phyloP scores from a whole-genome alignment of 2,888 invertebrate genomes.

The Philereme vetulata region DNA sequence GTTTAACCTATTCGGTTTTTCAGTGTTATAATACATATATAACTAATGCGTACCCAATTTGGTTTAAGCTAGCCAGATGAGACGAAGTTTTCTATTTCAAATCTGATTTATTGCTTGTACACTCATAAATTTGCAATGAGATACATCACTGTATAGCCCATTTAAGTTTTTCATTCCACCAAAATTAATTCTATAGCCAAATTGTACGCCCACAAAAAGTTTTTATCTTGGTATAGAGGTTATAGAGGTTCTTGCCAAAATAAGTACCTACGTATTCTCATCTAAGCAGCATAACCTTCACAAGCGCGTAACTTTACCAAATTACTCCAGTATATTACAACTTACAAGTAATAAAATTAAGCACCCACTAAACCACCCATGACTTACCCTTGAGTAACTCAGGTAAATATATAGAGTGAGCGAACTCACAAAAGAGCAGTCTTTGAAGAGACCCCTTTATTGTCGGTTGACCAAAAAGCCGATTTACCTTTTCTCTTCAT shows the following conservation, averaged over 20 bases:
- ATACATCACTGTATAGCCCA: neutral
- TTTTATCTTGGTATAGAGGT: slow-evolving; percentile 21
- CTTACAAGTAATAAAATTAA: too few species aligned
- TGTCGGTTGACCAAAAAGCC: slow-evolving; percentile 9
- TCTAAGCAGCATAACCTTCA: too few species aligned
- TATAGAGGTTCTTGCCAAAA: too few species aligned
- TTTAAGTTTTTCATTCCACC: slow-evolving; percentile 5
- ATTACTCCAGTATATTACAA: too few species aligned
- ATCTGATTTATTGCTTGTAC: slow-evolving; percentile 1
- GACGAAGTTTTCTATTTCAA: neutral
- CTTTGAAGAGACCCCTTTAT: slow-evolving; percentile 6
- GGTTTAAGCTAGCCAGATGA: neutral
- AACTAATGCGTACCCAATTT: too few species aligned
- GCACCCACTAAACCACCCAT: slow-evolving; percentile 5
- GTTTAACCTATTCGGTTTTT: too few species aligned
- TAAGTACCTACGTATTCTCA: too few species aligned
- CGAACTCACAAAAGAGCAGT: slow-evolving; percentile 22
- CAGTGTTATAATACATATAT: too few species aligned
- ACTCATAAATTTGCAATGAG: neutral
- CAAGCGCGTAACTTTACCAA: too few species aligned
- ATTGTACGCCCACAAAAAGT: slow-evolving; percentile 31
- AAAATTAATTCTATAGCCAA: slow-evolving; percentile 27
- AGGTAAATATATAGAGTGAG: slow-evolving; percentile 8
- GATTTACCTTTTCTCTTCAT: slow-evolving; percentile 21
- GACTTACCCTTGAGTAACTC: slow-evolving; percentile 11